Evolutionary conservation across 2,113 vertebrate genomes (phyloP).

Genomic region (Rynchops niger): DNA sequence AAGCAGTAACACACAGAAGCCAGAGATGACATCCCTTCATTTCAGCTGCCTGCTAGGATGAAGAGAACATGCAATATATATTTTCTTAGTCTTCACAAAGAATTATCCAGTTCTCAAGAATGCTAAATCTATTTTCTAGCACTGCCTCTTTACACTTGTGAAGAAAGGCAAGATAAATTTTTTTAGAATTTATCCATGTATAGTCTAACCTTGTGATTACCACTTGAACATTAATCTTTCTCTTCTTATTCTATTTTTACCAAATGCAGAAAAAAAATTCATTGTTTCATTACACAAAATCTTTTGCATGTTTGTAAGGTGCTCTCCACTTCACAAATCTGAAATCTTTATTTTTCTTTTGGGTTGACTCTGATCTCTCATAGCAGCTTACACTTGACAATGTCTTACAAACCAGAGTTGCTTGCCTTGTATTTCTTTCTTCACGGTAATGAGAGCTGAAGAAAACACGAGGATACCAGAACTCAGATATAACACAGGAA

Average conservation of each 20-base stretch:
- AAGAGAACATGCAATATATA: not conserved
- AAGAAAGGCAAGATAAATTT: not conserved
- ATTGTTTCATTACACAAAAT: not conserved
- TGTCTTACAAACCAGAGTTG: not conserved
- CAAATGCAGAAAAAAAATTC: not conserved
- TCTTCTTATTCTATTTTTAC: not conserved
- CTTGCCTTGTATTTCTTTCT: not conserved
- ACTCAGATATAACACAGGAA: not conserved
- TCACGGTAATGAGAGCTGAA: fast-evolving
- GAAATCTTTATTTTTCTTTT: not conserved
- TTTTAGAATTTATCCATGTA: not conserved
- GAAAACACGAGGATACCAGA: not conserved
- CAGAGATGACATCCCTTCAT: not conserved
- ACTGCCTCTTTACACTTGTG: not conserved
- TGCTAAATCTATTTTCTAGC: not conserved
- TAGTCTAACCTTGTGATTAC: not conserved
- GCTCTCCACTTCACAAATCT: not conserved
- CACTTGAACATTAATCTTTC: not conserved
- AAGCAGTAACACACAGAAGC: not conserved
- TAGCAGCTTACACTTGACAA: not conserved
- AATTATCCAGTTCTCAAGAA: not conserved
- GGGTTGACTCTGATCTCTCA: not conserved
- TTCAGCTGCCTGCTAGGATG: not conserved
- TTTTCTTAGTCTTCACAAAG: not conserved
- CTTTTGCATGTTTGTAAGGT: not conserved